phyloP scores from a whole-genome alignment of 1,140 invertebrate genomes.

The Meloidogyne floridensis region DNA sequence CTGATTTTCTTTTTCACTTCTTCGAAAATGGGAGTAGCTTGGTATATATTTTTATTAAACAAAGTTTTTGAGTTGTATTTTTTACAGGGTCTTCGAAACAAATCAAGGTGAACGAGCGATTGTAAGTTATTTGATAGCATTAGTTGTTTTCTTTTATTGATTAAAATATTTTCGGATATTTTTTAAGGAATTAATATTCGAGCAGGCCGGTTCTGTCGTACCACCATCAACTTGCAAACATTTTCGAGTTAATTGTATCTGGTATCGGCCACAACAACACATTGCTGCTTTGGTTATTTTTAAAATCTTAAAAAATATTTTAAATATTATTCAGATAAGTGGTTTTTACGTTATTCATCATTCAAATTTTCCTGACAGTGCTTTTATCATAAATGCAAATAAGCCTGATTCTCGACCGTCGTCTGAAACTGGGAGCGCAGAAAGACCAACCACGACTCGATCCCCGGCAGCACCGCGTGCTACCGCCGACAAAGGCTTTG shows the following conservation, averaged over 20 bases:
- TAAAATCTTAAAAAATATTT: neutral
- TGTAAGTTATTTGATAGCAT: neutral
- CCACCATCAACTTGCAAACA: slow-evolving; percentile 30
- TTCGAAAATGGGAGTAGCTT: slow-evolving; percentile 43
- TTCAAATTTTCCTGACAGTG: slow-evolving; percentile 42
- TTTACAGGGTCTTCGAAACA: slow-evolving; percentile 48
- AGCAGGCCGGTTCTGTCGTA: slow-evolving; percentile 40
- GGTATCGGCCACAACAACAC: slow-evolving; percentile 27
- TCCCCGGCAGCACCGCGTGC: slow-evolving; percentile 32
- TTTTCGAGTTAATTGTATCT: slow-evolving; percentile 45
- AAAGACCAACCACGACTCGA: slow-evolving; percentile 12
- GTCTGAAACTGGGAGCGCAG: neutral
- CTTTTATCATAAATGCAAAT: slow-evolving; percentile 41
- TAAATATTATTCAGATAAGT: slow-evolving; percentile 28
- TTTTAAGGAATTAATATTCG: slow-evolving; percentile 40
- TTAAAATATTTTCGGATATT: too few relatives aligned
- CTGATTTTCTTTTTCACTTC: neutral
- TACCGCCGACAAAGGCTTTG: slow-evolving; percentile 49
- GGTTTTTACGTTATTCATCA: slow-evolving; percentile 52
- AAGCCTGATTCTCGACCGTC: neutral
- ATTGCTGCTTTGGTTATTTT: slow-evolving; percentile 8
- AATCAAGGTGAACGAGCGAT: slow-evolving; percentile 30
- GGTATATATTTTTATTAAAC: slow-evolving; percentile 19
- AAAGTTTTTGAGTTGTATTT: slow-evolving; percentile 19
- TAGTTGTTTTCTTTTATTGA: too few relatives aligned